Percentiles rank a stretch among this genome's conserved stretches.
phyloP scores from a whole-genome alignment of 1,140 invertebrate species.

The Gonatopus flavifemur region DNA sequence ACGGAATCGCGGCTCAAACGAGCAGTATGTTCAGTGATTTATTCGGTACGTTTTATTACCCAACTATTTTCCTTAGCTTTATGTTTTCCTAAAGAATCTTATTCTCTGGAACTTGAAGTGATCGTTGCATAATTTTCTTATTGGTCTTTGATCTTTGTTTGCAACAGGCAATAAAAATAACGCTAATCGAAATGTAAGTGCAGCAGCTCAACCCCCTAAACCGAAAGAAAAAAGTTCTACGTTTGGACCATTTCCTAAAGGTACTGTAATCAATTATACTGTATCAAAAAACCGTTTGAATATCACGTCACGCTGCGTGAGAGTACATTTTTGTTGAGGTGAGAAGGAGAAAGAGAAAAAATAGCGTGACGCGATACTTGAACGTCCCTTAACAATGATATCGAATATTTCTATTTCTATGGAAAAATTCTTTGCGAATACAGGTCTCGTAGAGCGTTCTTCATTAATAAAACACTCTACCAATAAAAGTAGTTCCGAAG shows the following conservation, averaged over 20 bases:
- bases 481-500: conserved; percentile 65
- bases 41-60: conserved; percentile 71
- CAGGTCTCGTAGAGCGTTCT: conserved; percentile 85
- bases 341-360: no score
- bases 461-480: conserved; percentile 84
- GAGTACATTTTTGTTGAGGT: no score
- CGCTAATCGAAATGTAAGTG: conserved; percentile 44
- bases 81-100: neutral
- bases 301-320: no score
- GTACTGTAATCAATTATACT: no score
- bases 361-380: neutral
- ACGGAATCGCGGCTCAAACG: conserved; percentile 86
- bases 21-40: conserved; percentile 89
- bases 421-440: conserved; percentile 37
- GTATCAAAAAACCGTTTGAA: no score
- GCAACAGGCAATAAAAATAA: conserved; percentile 53
- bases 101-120: no score
- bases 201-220: conserved; percentile 47
- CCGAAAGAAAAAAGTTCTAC: conserved; percentile 64
- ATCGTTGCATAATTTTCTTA: no score
- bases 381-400: neutral
- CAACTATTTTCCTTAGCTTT: neutral
- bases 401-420: neutral
- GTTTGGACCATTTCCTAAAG: conserved; percentile 77
- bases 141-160: no score